A percentile compares a stretch with the other conserved stretches of the same genome.
phyloP scores from a whole-genome alignment of 1,140 invertebrate genomes.

The Anoplophora glabripennis region DNA sequence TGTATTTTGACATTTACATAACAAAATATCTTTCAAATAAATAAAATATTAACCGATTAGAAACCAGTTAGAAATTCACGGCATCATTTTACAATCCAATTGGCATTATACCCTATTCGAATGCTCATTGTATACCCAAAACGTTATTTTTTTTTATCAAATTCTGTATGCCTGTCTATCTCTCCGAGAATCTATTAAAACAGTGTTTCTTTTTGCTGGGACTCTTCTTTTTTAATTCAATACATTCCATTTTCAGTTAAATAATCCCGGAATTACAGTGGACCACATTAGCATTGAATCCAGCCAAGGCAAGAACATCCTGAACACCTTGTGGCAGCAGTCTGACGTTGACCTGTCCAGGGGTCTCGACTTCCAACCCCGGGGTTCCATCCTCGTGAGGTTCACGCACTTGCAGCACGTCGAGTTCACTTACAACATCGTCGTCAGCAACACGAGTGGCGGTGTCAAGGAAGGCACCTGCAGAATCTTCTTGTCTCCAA shows the following conservation, averaged over 20 bases:
- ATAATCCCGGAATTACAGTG: conserved; percentile 62
- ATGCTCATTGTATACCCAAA: too few relatives aligned
- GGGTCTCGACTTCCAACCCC: conserved; percentile 72
- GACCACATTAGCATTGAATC: conserved; percentile 52
- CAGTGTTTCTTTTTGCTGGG: background rate
- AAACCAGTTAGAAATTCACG: too few relatives aligned
- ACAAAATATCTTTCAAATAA: too few relatives aligned
- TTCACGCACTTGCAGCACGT: conserved; percentile 73
- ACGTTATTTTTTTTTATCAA: too few relatives aligned
- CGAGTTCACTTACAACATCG: conserved; percentile 64
- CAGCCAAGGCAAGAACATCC: background rate
- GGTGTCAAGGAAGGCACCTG: conserved; percentile 62
- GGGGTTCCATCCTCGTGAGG: conserved; percentile 67
- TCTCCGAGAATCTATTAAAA: too few relatives aligned
- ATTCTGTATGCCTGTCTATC: too few relatives aligned
- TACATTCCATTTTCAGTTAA: conserved; percentile 53
- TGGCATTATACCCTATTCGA: too few relatives aligned
- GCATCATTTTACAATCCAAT: too few relatives aligned
- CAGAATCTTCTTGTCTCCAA: conserved; percentile 74
- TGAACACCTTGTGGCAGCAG: conserved; percentile 62
- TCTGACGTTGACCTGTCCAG: conserved; percentile 70
- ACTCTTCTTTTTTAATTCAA: background rate
- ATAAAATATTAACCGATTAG: too few relatives aligned
- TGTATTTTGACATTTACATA: too few relatives aligned
- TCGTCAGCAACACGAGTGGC: conserved; percentile 57